Percentiles rank a stretch among this genome's conserved stretches.
Conservation (phyloP, 1,140 invertebrate genomes). For the Pseudobourletiella spinata region DNA sequence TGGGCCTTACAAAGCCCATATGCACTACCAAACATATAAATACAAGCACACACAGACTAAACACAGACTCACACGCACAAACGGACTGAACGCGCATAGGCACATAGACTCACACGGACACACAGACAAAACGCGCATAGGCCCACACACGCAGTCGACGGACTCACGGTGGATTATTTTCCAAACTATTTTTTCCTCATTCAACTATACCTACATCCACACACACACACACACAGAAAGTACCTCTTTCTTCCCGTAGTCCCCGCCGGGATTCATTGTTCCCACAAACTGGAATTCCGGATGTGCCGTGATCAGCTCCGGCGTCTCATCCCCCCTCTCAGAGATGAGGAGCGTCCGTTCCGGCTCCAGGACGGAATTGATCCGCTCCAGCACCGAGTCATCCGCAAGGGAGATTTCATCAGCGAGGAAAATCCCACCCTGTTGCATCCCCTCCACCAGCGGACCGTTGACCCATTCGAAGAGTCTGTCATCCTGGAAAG, state of each 20-base stretch:
- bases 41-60: too few species aligned
- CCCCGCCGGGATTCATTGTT: constrained; percentile 99
- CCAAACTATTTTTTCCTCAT: too few species aligned
- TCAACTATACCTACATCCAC: too few species aligned
- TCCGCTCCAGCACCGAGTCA: constrained; percentile 92
- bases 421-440: constrained; percentile 80
- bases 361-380: constrained; percentile 94
- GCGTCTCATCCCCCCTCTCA: constrained; percentile 62
- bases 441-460: constrained; percentile 79
- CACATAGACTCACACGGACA: too few species aligned
- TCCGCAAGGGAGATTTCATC: constrained; percentile 99
- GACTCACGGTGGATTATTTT: too few species aligned
- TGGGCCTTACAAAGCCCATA: too few species aligned
- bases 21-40: too few species aligned
- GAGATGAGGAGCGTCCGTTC: constrained; percentile 82
- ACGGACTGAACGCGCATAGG: too few species aligned
- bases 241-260: constrained; percentile 98
- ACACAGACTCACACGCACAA: too few species aligned
- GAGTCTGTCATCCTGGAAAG: constrained; percentile 47
- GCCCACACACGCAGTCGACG: too few species aligned
- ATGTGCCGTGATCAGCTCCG: constrained; percentile 58
- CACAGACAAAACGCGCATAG: too few species aligned
- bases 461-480: constrained; percentile 99
- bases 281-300: constrained; percentile 82
- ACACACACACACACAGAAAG: too few species aligned